Evolutionary conservation across 1,140 invertebrate species (phyloP).

Genomic region (Sinella curviseta): DNA sequence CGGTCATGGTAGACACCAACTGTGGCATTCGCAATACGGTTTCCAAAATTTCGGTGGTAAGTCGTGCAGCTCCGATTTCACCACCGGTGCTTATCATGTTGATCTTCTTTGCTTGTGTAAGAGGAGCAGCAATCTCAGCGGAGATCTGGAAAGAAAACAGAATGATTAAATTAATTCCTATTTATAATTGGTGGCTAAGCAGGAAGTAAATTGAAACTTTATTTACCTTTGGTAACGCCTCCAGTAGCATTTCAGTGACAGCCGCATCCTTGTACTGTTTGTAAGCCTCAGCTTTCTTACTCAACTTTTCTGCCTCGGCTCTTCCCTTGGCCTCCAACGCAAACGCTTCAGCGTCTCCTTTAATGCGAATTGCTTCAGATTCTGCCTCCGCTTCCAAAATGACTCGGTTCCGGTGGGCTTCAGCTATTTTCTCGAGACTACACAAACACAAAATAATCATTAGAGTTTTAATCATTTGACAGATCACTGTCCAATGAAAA

Average conservation of each 20-base stretch:
- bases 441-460: constrained; percentile 42
- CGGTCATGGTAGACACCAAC: constrained; percentile 85
- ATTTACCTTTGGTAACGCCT: constrained; percentile 75
- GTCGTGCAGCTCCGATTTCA: constrained; percentile 85
- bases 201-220: not conserved
- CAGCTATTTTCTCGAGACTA: constrained; percentile 86
- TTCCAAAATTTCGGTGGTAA: constrained; percentile 88
- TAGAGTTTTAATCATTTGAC: not conserved
- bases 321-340: constrained; percentile 90
- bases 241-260: constrained; percentile 95
- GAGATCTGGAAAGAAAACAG: constrained; percentile 70
- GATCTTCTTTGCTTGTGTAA: constrained; percentile 89
- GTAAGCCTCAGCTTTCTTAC: constrained; percentile 94
- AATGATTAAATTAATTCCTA: constrained; percentile 33
- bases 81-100: constrained; percentile 94
- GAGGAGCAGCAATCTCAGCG: constrained; percentile 90
- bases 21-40: constrained; percentile 88
- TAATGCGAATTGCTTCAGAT: constrained; percentile 79
- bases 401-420: constrained; percentile 81
- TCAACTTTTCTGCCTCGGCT: constrained; percentile 94
- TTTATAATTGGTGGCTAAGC: constrained; percentile 27
- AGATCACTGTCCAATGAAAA: not conserved
- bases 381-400: constrained; percentile 91
- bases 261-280: constrained; percentile 94
- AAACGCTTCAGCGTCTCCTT: constrained; percentile 88